A percentile compares a stretch with the other conserved stretches of the same genome.
Evolutionary conservation across 2,113 vertebrate species (phyloP).

Genomic region (Elephas maximus): DNA sequence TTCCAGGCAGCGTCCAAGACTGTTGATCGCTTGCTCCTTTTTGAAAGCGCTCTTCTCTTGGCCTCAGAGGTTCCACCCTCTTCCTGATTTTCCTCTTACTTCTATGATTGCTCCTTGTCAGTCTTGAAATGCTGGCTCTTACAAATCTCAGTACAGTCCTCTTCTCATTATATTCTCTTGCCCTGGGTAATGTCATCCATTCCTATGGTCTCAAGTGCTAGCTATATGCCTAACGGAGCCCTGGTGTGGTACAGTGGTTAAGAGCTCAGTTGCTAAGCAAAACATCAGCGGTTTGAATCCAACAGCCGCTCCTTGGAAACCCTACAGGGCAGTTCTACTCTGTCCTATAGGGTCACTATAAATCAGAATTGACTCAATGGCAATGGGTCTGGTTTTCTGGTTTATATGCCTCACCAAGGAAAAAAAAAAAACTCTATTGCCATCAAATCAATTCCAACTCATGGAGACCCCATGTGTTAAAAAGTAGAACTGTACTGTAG

Average conservation of each 20-base stretch:
- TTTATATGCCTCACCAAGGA: too few species aligned
- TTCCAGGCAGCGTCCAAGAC: not conserved
- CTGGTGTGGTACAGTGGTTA: too few species aligned
- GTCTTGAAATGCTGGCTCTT: not conserved
- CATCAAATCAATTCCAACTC: not conserved
- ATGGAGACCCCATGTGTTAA: not conserved
- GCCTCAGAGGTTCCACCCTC: not conserved
- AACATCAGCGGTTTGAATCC: too few species aligned
- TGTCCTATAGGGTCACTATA: too few species aligned
- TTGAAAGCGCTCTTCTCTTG: not conserved
- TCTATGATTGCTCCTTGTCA: not conserved
- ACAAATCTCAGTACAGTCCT: not conserved
- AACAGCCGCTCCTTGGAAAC: too few species aligned
- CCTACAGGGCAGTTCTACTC: too few species aligned
- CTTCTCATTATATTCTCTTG: not conserved
- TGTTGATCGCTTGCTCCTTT: not conserved
- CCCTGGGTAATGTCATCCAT: not conserved
- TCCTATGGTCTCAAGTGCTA: not conserved
- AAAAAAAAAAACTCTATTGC: too few species aligned
- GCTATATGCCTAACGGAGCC: not conserved
- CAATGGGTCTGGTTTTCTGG: too few species aligned
- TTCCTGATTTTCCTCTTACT: not conserved
- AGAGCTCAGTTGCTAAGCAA: too few species aligned
- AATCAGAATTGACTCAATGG: too few species aligned
- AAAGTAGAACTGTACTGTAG: not conserved